Percentiles rank a stretch among this genome's conserved stretches.
These are phyloP conservation scores for Ostrea denselamellosa DNA, from an alignment of 1,140 invertebrate species.

Conservation along the genomic window DNA sequence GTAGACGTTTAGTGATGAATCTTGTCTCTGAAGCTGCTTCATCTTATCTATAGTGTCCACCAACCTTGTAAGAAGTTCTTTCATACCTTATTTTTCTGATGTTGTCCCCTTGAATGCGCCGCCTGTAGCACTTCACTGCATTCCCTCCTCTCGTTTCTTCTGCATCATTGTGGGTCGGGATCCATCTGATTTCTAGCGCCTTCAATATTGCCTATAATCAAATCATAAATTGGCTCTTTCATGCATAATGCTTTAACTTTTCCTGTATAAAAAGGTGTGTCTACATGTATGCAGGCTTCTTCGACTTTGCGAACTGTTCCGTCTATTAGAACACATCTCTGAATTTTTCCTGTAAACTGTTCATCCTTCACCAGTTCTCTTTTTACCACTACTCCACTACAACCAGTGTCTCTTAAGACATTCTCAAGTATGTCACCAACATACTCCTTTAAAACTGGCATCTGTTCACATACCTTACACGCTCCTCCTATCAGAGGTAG, in stretches of 20 bases:
- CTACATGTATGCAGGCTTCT: constrained; percentile 45
- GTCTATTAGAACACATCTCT: constrained; percentile 51
- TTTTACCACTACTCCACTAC: constrained; percentile 50
- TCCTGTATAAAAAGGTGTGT: constrained; percentile 55
- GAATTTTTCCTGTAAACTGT: constrained; percentile 20
- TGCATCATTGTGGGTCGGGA: not conserved
- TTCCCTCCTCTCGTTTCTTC: no score
- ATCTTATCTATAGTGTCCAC: not conserved
- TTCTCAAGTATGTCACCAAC: constrained; percentile 32
- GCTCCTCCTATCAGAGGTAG: constrained; percentile 12
- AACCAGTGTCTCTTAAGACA: constrained; percentile 57
- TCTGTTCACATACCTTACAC: constrained; percentile 34
- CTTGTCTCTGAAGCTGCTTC: not conserved
- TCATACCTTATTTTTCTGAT: not conserved
- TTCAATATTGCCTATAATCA: constrained; percentile 57
- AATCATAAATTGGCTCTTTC: constrained; percentile 55
- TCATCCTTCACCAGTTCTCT: constrained; percentile 14
- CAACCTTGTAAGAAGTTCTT: not conserved
- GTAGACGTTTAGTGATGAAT: not conserved
- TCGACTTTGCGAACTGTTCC: constrained; percentile 10
- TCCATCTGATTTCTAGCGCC: constrained; percentile 33
- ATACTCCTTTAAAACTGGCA: constrained; percentile 40
- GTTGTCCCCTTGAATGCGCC: not conserved
- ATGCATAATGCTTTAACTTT: constrained; percentile 48
- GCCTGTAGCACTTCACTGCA: not conserved